Base-by-base conservation (phyloP, 2,113 vertebrate genomes). In the Sclerurus mexicanus region DNA sequence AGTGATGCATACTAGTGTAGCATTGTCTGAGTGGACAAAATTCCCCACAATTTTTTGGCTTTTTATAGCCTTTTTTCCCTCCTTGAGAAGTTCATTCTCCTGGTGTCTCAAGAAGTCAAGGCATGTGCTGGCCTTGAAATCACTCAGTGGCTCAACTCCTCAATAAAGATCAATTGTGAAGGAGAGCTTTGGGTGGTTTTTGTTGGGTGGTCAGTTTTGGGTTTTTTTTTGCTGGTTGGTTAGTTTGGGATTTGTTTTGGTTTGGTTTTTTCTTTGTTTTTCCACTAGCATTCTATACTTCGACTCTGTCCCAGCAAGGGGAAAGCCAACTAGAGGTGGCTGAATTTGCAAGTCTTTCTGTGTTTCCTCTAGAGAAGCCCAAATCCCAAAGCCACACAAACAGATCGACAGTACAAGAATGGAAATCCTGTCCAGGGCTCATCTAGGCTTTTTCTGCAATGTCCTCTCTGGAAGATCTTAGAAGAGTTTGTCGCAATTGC, bases 401-500 rank as follows among this genome's bases (percentile, higher is more conserved):
- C 40, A 93, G 47, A 59, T 7, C 20, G 78, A 74, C 33, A 56
- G 19, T 37, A 55, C 68, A 90, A 86, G 55, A 90, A 62, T 92
- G 44, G 76, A 90, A 90, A 92, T 91, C 77, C 91, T 94, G 69
- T 84, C 72, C 55, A 78, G 66, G 39, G 58, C 56, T 56, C 66
- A 87, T 8, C 22, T 14, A 74, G 20, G 49, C 35, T 78, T 66
- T 68, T 88, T 92, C 76, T 92, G 35, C 69, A 76, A 90, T 0
- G 40, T 90, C 56, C 56, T 87, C 12, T 86, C 68, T 66, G 64
- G 12, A 75, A 93, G 73, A 94, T 93, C 80, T 84, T 78, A 58
- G 46, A 83, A 60, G 49, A 77, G 49, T 75, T 94, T 89, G 62
- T 85, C 72, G 69, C 88, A 92, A 73, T 37, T 11, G 7, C 40